Percentiles rank a stretch among this genome's conserved stretches.
Evolutionary conservation across 2,888 invertebrate genomes (phyloP).

Genomic region (Drosophila kokeensis): DNA sequence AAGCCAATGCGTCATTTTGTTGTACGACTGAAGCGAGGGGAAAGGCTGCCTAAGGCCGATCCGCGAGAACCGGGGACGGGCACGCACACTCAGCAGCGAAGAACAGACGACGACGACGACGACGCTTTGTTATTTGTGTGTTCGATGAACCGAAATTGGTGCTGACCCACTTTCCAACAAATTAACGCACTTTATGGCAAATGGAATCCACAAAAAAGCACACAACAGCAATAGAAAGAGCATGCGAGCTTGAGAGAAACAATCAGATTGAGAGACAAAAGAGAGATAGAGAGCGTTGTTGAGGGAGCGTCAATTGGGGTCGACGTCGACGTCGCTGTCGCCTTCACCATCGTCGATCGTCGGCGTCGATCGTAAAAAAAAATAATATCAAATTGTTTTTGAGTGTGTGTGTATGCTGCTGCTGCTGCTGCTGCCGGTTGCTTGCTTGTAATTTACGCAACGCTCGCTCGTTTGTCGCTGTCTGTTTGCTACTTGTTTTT

Average conservation of each 20-base stretch:
- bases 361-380: slow-evolving; percentile 51
- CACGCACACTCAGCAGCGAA: slow-evolving; percentile 2
- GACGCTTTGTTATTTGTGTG: slow-evolving; percentile 69
- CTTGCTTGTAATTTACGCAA: slow-evolving; percentile 74
- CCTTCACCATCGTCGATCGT: too few species aligned
- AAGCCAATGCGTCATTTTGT: slow-evolving; percentile 41
- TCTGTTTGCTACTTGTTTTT: slow-evolving; percentile 70
- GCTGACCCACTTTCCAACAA: slow-evolving; percentile 72
- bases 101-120: not conserved
- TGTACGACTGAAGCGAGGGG: not conserved
- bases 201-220: slow-evolving; percentile 69
- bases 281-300: slow-evolving; percentile 11
- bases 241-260: slow-evolving; percentile 5
- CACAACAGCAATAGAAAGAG: slow-evolving; percentile 60
- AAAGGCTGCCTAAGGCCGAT: slow-evolving; percentile 29
- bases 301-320: slow-evolving; percentile 46
- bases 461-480: slow-evolving; percentile 71
- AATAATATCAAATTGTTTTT: slow-evolving; percentile 35
- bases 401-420: slow-evolving; percentile 10
- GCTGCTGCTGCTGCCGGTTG: slow-evolving; percentile 10
- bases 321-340: slow-evolving; percentile 32
- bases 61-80: slow-evolving; percentile 16
- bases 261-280: slow-evolving; percentile 15
- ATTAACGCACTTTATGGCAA: slow-evolving; percentile 77
- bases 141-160: slow-evolving; percentile 79